Evolutionary conservation across 1,140 invertebrate genomes (phyloP).

Genomic region (Dendrolimus kikuchii): DNA sequence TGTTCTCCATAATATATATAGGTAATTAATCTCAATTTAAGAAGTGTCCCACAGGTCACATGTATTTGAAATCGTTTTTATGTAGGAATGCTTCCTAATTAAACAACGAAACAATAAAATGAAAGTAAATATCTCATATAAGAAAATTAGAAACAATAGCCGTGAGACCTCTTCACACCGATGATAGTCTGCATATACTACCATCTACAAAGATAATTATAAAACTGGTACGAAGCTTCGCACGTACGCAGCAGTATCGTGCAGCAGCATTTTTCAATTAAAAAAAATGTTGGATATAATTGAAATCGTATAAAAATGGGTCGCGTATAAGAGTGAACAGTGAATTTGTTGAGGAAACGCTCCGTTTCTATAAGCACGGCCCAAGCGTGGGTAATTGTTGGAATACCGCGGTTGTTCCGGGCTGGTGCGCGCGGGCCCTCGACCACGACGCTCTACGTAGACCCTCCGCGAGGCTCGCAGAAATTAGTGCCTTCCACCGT

Average conservation of each 20-base stretch:
- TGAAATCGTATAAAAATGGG: background rate
- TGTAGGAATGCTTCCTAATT: too few species aligned
- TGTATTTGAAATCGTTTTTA: too few species aligned
- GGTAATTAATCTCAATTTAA: too few species aligned
- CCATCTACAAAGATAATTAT: background rate
- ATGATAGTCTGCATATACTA: slow-evolving; percentile 8
- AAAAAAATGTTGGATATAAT: too few species aligned
- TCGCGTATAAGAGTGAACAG: slow-evolving; percentile 15
- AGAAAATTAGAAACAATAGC: slow-evolving; percentile 57
- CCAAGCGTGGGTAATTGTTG: slow-evolving; percentile 61
- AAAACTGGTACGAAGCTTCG: too few species aligned
- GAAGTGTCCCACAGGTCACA: too few species aligned
- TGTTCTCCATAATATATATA: too few species aligned
- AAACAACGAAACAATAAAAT: slow-evolving; percentile 36
- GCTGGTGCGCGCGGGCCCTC: slow-evolving; percentile 58
- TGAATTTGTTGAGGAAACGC: slow-evolving; percentile 38
- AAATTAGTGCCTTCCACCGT: slow-evolving; percentile 48
- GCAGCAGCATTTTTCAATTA: too few species aligned
- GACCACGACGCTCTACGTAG: slow-evolving; percentile 49
- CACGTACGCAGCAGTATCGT: too few species aligned
- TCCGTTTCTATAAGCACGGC: slow-evolving; percentile 46
- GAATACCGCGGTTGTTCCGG: slow-evolving; percentile 59
- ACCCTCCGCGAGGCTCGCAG: slow-evolving; percentile 57
- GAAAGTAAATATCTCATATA: slow-evolving; percentile 56
- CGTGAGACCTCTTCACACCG: slow-evolving; percentile 45